Evolutionary conservation across 2,888 invertebrate species (phyloP), one percentile per base, ranked within the genome.

Genomic region (Spodoptera littoralis): DNA sequence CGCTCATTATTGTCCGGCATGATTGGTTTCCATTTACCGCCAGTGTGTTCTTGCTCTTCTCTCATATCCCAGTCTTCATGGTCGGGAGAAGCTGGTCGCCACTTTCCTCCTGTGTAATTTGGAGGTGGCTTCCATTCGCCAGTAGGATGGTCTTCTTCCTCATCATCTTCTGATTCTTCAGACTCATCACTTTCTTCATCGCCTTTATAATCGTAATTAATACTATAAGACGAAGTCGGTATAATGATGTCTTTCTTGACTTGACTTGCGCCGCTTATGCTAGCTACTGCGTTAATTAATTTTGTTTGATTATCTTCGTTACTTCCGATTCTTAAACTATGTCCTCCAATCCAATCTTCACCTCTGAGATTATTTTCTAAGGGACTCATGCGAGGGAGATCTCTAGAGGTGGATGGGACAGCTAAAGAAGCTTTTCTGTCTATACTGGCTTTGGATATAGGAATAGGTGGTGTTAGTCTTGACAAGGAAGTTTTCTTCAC

Each of bases 71-170:
- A 96, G 13, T 95, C 95, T 67, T 95, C 95, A 36, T 93, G 89
- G 41, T 94, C 94, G 6, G 94, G 94, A 1, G 93, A 94, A 0
- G 86, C 92, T 4, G 93, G 94, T 11, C 90, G 83, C 94, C 94
- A 94, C 79, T 94, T 94, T 0, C 94, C 94, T 48, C 94, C 94
- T 1, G 94, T 94, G 41, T 94, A 92, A 70, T 93, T 90, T 2
- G 89, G 88, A 80, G 87, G 96, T 1, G 97, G 97, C 80, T 96
- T 97, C 97, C 97, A 97, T 86, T 97, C 96, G 0, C 96, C 97
- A 4, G 96, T 96, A 66, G 81, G 73, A 45, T 84, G 86, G 42
- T 93, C 94, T 50, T 94, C 95, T 4, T 96, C 95, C 1, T 96
- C 96, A 30, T 96, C 96, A 1, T 95, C 95, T 51, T 95, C 95